A percentile compares a stretch with the other conserved stretches of the same genome.
These are phyloP conservation scores for Hedya salicella DNA, from an alignment of 2,888 invertebrate genomes.

Conservation along the genomic window DNA sequence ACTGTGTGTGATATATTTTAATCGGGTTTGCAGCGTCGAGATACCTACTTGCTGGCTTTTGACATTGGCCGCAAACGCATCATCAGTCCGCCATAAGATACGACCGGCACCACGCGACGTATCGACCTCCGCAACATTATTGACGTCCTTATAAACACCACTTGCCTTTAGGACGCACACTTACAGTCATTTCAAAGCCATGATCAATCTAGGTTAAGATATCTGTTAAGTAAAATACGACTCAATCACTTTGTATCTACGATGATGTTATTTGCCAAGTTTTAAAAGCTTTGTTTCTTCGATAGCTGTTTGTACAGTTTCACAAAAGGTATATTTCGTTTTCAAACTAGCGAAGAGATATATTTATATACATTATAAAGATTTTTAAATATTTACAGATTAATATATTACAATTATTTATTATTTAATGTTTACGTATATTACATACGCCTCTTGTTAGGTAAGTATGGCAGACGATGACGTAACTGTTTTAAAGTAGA, in stretches of 20 bases:
- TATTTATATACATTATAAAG: constrained; percentile 70
- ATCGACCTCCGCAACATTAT: constrained; percentile 77
- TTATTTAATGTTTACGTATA: constrained; percentile 61
- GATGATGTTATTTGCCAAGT: constrained; percentile 69
- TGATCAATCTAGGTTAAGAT: constrained; percentile 78
- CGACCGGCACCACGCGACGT: constrained; percentile 77
- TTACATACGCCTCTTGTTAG: constrained; percentile 69
- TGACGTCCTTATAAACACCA: constrained; percentile 73
- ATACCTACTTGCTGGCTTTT: constrained; percentile 85
- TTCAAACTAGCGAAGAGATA: constrained; percentile 72
- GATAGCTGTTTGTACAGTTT: constrained; percentile 76
- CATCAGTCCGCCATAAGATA: constrained; percentile 80
- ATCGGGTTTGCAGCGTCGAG: constrained; percentile 85
- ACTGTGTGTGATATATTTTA: constrained; percentile 79
- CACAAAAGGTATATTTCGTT: constrained; percentile 76
- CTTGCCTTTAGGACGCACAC: constrained; percentile 59
- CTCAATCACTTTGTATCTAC: constrained; percentile 77
- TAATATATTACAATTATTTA: constrained; percentile 73
- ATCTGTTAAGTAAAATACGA: constrained; percentile 73
- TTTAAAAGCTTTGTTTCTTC: constrained; percentile 64
- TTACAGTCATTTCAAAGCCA: constrained; percentile 80
- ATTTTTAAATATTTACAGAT: constrained; percentile 69
- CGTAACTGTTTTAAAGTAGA: constrained; percentile 63
- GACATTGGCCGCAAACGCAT: constrained; percentile 79
- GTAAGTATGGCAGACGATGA: constrained; percentile 69